A percentile compares a stretch with the other conserved stretches of the same genome.
Evolutionary conservation across 1,140 invertebrate genomes (phyloP).

Genomic region (Triops cancriformis): DNA sequence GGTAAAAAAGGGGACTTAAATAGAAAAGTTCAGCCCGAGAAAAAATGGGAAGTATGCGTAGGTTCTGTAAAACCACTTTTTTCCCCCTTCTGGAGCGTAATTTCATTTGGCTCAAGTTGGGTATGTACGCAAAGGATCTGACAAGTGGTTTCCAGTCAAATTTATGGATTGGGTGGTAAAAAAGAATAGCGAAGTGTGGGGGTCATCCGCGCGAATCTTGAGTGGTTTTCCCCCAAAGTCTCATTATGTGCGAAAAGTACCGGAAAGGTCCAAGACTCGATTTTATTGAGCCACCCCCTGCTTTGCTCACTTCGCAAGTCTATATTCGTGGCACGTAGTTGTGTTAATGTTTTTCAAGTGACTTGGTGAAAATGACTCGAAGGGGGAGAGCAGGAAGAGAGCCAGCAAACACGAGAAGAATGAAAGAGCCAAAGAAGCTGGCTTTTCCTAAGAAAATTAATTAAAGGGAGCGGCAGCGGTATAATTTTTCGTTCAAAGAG

Average conservation of each 20-base stretch:
- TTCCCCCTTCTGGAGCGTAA: too few species aligned
- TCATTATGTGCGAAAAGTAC: background rate
- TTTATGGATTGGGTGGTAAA: background rate
- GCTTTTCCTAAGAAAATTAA: background rate
- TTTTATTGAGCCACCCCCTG: background rate
- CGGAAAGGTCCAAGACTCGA: background rate
- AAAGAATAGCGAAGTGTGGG: background rate
- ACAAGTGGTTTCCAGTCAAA: background rate
- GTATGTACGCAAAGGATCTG: background rate
- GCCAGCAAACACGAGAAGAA: background rate
- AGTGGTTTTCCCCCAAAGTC: background rate
- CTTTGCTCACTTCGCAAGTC: background rate
- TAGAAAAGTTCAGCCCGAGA: too few species aligned
- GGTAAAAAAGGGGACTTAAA: too few species aligned
- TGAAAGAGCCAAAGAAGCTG: too few species aligned
- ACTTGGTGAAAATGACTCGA: conserved; percentile 1
- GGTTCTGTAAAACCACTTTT: too few species aligned
- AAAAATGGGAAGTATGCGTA: too few species aligned
- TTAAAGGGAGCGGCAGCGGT: background rate
- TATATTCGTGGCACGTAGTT: conserved; percentile 7
- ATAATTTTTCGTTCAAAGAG: background rate
- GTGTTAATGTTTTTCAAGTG: background rate
- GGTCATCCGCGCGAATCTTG: background rate
- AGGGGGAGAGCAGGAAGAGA: background rate
- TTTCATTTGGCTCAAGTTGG: too few species aligned